Base-by-base conservation (phyloP, 2,797 vertebrate species). In the Malurus leucopterus region DNA sequence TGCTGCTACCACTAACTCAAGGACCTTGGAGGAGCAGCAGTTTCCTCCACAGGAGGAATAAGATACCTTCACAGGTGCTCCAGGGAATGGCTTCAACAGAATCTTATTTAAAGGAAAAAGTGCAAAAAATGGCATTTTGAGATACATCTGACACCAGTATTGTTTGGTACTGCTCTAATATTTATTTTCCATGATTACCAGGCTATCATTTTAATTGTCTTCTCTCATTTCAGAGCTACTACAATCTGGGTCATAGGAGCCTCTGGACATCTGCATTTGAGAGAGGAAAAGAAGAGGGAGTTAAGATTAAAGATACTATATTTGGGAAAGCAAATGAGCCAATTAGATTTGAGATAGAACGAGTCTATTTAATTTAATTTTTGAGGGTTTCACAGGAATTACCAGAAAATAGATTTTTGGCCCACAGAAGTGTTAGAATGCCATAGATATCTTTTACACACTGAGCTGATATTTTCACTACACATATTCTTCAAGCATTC, bases 1-100 rank as follows among this genome's bases (percentile, higher is more conserved):
- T 15, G 11, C 4, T 59, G 21, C 15, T 18, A 26, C 18, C 19
- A 15, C 46, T 64, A 0, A 4, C 5, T 3, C 0, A 0, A 70
- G 32, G 36, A 17, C 32, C 15, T 26, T 16, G 30, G 32, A 71
- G 41, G 22, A 74, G 49, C 16, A 61, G 23, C 8, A 16, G 13
- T 26, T 77, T 54, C 23, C 18, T n/a, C 15, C 20, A 4, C 1
- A 3, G 34, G 15, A 75, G 11, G 26, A 70, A 49, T 43, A 53
- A 51, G 12, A 10, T 17, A 20, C 11, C 18, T 41, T 51, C 3
- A 0, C 9, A 6, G 0, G 0, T 49, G 23, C 16, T 8, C 11
- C 23, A 14, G 19, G 22, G 4, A 40, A 41, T 3, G 7, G 26
- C 18, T 22, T 69, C 41, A 58, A 10, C 32, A 38, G 27, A 76